Evolutionary conservation across 2,888 invertebrate genomes (phyloP), one percentile per base, ranked within the genome.

Genomic region (Caenorhabditis sulstoni): DNA sequence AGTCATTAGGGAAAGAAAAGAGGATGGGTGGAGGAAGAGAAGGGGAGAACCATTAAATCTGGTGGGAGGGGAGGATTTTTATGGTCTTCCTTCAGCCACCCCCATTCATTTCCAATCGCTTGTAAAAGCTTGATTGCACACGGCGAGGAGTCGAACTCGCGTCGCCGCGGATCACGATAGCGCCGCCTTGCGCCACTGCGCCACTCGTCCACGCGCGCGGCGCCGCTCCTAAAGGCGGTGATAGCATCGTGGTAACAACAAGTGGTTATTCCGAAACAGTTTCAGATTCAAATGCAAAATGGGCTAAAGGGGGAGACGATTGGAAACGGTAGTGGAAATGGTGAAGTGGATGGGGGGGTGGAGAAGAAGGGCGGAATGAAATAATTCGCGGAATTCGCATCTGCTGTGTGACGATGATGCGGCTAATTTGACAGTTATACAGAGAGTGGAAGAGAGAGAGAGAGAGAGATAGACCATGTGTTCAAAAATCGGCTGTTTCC

Each of bases 401-500:
- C 8, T 47, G 47, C 16, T 11, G 45, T 44, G 55, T 73, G 73
- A 73, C 64, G 73, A 64, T 73, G 73, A 73, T 73, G 73, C 73
- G 64, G 52, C 64, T 73, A 73, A 73, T 73, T 73, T 73, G 29
- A 29, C 29, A 29, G 29, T 29, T 29, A 29, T 29, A 29, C 29
- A 29, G 4, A 29, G 29, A 29, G 29, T 3, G 4, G 7, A 7
- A 29, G 29, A 29, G 29, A 29, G 29, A 29, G 29, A 29, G 29
- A 29, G 29, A 29, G 55, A 71, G 49, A 14, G 12, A 41, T 49
- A 49, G 71, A 64, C 71, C 71, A 71, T 71, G 71, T 71, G 70
- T 70, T 71, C 71, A 71, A 71, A 71, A 71, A 71, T 71, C 62
- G 71, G 53, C 71, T 64, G 71, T 64, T 71, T 71, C 71, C 71